Base-by-base conservation (phyloP, 2,113 vertebrate species). In the Callorhinus ursinus region DNA sequence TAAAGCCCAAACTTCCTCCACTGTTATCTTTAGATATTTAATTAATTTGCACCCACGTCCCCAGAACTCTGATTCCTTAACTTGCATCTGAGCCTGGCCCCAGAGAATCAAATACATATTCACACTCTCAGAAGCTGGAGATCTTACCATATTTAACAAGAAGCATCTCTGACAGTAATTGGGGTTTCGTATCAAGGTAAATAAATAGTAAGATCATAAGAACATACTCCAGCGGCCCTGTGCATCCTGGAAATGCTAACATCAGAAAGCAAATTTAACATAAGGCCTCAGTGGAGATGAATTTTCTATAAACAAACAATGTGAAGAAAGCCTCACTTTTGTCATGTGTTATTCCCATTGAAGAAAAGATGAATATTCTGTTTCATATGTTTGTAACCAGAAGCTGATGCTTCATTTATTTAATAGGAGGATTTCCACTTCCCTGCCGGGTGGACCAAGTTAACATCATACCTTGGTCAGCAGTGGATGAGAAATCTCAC, bases 301-400 rank as follows among this genome's bases (percentile, higher is more conserved):
- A 98, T 98, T 98, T 98, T 98, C 98, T 97, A 98, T 98, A 99
- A 99, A 99, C 98, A 99, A 99, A 98, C 98, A 98, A 98, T 82
- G 97, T 97, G 97, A 98, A 99, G 97, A 99, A 98, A 98, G 98
- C 88, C 87, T 98, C 88, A 36, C 95, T 98, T 99, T 98, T 99
- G 98, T 99, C 99, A 98, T 98, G 97, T 97, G 97, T 97, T 98
- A 99, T 98, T 99, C 98, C 98, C 99, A 98, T 26, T 49, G 87
- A 99, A 99, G 98, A 98, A 98, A 98, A 98, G 95, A 99, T 99
- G 98, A 99, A 99, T 99, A 99, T 99, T 99, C 98, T 97, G 97
- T 98, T 99, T 99, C 98, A 98, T 98, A 98, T 98, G 97, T 98
- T 97, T 97, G 95, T 98, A 98, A 98, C 93, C 98, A 98, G 96